Base-by-base conservation (phyloP, 2,113 vertebrate species). In the Lathamus discolor region DNA sequence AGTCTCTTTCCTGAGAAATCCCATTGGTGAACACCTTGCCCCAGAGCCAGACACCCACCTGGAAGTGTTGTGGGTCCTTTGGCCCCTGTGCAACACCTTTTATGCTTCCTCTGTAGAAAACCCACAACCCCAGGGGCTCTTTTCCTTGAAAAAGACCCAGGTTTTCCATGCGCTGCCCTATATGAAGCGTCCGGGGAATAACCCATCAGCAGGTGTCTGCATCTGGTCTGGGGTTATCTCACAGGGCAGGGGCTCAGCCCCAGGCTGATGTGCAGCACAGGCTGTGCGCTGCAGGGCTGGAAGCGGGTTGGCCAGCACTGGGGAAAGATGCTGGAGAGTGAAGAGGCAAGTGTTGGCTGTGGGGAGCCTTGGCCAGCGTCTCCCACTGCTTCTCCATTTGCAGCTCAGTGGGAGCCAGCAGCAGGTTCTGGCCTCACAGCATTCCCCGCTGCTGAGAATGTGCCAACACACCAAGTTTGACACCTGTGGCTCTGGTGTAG, bases 231-330 rank as follows among this genome's bases (percentile, higher is more conserved):
- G 49, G 31, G 27, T 25, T 29, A 1, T 27, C 16, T 0, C 11
- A 2, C 20, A 16, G 80, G 16, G 23, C 23, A 46, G 59, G 9
- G 29, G 54, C 51, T 78, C 54, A 46, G 31, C 27, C 3, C 17
- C 18, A 7, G 64, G 64, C 44, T 27, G 22, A 3, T 15, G 70
- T 55, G 27, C 29, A 9, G 3, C 23, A 0, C 44, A 11, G 62
- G 44, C 23, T 33, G 20, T 2, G 4, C 74, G 62, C 12, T 35
- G 49, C 35, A 0, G 1, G 29, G 37, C 66, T 54, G 94, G 63
- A 22, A 33, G 33, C 1, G 0, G 0, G 1, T 44, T 1, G 54
- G 46, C 52, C 3, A 6, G 2, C 49, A 29, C 64, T 0, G 0
- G 9, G 4, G 24, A 41, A 48, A 48, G 29, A 9, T 22, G 48